Evolutionary conservation across 2,113 vertebrate species (phyloP).

Genomic region (Murina feae): DNA sequence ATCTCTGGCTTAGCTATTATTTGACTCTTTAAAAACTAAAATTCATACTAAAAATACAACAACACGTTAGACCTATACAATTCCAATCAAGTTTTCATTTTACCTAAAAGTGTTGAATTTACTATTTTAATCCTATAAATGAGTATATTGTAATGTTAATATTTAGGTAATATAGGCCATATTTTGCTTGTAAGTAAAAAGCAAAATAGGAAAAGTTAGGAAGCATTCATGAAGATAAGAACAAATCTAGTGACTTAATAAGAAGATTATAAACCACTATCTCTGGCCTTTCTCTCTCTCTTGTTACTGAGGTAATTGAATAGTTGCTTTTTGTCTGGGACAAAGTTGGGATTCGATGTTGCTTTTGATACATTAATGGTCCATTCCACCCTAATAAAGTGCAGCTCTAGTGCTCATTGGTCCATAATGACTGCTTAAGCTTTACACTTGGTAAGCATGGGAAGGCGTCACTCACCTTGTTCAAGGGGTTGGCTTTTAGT

Average conservation of each 20-base stretch:
- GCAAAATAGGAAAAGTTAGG: conserved; percentile 24
- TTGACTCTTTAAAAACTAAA: conserved; percentile 44
- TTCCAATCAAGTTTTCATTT: conserved; percentile 48
- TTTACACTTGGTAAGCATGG: conserved; percentile 60
- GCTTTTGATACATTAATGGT: conserved; percentile 74
- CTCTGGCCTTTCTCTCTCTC: background rate
- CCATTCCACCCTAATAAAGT: conserved; percentile 84
- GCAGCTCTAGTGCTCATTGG: conserved; percentile 67
- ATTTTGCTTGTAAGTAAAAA: background rate
- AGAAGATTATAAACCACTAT: background rate
- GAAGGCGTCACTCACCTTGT: conserved; percentile 91
- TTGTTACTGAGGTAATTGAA: conserved; percentile 19
- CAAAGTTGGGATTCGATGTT: conserved; percentile 37
- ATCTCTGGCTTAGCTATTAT: conserved; percentile 31
- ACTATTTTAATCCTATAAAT: background rate
- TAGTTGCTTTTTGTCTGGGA: conserved; percentile 45
- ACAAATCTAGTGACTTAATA: conserved; percentile 29
- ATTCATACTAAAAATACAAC: conserved; percentile 33
- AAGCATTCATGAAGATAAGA: conserved; percentile 40
- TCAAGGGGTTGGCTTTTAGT: conserved; percentile 94
- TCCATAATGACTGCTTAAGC: conserved; percentile 70
- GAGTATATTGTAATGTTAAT: background rate
- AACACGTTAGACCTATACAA: conserved; percentile 28
- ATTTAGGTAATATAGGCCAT: conserved; percentile 32
- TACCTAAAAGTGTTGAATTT: background rate